A percentile compares a stretch with the other conserved stretches of the same genome.
phyloP scores from a whole-genome alignment of 37 sponge, comb jelly and placozoan genomes.

The Spongilla lacustris region DNA sequence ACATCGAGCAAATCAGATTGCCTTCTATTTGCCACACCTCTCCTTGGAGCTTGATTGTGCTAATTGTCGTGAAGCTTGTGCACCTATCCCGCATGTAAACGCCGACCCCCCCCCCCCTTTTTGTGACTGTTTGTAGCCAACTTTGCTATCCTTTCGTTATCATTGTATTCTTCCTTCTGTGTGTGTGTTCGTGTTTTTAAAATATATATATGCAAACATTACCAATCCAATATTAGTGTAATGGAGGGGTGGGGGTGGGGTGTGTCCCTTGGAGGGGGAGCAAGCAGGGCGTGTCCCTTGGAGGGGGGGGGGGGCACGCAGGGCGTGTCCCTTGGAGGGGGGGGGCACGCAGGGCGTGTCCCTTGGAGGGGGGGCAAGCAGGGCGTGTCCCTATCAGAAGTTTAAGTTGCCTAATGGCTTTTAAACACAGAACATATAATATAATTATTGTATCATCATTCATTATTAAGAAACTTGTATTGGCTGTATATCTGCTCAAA shows the following conservation, averaged over 20 bases:
- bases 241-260: neutral
- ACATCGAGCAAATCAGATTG: neutral
- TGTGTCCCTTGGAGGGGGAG: too few species aligned
- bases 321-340: neutral
- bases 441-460: neutral
- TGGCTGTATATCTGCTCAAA: slow-evolving; percentile 62
- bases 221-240: neutral
- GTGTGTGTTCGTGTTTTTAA: neutral
- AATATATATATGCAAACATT: too few species aligned
- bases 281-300: too few species aligned
- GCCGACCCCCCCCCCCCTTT: neutral
- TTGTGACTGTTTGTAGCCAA: neutral
- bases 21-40: neutral
- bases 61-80: neutral
- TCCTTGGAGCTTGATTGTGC: neutral
- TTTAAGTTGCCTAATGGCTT: too few species aligned
- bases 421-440: neutral
- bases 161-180: neutral
- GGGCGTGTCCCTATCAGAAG: too few species aligned
- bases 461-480: slow-evolving; percentile 41
- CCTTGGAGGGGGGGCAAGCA: too few species aligned
- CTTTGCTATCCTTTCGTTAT: neutral
- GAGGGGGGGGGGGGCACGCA: neutral
- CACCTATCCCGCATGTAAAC: neutral
- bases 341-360: neutral